Conservation (phyloP, 2,888 invertebrate genomes). For the Liopterus haemorrhoidalis region DNA sequence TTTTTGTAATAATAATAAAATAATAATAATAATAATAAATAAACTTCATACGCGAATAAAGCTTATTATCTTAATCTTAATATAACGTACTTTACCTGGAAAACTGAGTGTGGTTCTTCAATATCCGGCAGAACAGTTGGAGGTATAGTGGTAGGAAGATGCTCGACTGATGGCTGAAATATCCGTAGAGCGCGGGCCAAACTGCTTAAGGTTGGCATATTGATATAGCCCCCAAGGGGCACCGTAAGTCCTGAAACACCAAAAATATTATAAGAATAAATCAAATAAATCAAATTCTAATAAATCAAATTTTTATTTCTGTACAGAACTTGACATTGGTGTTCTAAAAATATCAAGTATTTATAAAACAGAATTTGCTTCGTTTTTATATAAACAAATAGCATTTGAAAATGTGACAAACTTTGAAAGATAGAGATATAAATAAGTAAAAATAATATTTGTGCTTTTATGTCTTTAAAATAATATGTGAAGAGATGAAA, state of each 20-base stretch:
- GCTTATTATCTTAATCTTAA: too few relatives aligned
- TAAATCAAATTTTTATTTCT: background rate
- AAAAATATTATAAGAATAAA: background rate
- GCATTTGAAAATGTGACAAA: too few relatives aligned
- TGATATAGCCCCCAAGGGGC: slow-evolving; percentile 17
- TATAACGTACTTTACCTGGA: slow-evolving; percentile 4
- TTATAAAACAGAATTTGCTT: background rate
- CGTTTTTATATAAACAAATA: background rate
- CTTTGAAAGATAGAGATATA: too few relatives aligned
- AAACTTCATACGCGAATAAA: too few relatives aligned
- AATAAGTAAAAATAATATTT: background rate
- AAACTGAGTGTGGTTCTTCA: slow-evolving; percentile 13
- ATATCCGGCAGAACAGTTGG: slow-evolving; percentile 9
- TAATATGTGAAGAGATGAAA: too few relatives aligned
- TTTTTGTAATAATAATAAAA: too few relatives aligned
- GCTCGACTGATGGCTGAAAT: slow-evolving; percentile 2
- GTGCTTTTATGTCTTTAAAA: background rate
- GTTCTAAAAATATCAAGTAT: background rate
- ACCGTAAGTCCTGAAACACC: slow-evolving; percentile 8
- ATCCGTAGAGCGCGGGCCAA: slow-evolving; percentile 14
- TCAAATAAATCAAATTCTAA: background rate
- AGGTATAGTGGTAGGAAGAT: too few relatives aligned
- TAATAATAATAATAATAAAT: too few relatives aligned
- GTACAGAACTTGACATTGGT: background rate
- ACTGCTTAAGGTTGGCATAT: slow-evolving; percentile 17